Percentiles rank a stretch among this genome's conserved stretches.
Conservation (phyloP, 1,140 invertebrate species). For the Meloidogyne hapla region DNA sequence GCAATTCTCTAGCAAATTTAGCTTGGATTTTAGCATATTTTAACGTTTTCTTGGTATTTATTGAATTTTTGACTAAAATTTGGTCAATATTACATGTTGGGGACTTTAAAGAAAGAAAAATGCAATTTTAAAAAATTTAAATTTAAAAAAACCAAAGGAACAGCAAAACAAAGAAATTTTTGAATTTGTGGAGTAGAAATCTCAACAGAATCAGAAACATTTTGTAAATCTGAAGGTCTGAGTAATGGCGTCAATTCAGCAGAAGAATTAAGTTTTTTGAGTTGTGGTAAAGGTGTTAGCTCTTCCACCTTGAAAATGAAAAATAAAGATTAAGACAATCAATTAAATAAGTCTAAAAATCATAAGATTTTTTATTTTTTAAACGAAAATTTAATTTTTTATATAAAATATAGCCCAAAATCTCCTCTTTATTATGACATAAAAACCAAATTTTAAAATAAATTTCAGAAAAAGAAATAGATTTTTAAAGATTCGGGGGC, state of each 20-base stretch:
- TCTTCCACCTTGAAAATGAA: not conserved
- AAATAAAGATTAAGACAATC: too few species aligned
- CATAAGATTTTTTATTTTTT: not conserved
- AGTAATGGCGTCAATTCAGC: conserved; percentile 13
- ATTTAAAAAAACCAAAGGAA: conserved; percentile 10
- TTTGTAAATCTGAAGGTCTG: conserved; percentile 13
- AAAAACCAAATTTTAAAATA: too few species aligned
- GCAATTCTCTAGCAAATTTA: conserved; percentile 21
- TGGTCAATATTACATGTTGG: conserved; percentile 7
- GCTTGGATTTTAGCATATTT: conserved; percentile 14
- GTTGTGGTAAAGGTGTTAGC: not conserved
- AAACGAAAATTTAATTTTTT: not conserved
- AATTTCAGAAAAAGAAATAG: too few species aligned
- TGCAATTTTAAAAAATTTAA: conserved; percentile 16
- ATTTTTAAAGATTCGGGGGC: not conserved
- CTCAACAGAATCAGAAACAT: conserved; percentile 4
- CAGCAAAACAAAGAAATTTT: conserved; percentile 11
- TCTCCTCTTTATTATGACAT: too few species aligned
- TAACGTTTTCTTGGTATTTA: conserved; percentile 18
- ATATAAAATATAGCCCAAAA: too few species aligned
- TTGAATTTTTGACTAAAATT: conserved; percentile 27
- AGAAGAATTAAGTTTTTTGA: conserved; percentile 1
- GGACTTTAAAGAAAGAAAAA: not conserved
- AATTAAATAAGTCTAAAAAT: not conserved
- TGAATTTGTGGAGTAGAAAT: conserved; percentile 14